Conservation (phyloP, 1,140 invertebrate genomes). For the Drosophila sp. region DNA sequence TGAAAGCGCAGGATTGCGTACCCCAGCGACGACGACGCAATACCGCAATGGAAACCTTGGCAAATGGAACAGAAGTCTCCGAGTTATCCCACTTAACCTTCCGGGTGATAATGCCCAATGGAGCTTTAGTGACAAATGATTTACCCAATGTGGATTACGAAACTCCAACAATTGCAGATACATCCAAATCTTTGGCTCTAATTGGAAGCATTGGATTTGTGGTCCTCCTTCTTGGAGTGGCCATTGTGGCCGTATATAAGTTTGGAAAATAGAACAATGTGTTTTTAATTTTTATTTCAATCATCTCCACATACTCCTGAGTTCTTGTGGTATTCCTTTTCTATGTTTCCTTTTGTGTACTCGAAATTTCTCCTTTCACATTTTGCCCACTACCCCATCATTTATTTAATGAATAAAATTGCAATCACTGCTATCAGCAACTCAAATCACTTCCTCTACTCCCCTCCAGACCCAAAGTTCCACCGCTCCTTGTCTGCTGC, state of each 20-base stretch:
- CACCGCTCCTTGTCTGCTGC: background rate
- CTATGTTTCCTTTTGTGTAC: background rate
- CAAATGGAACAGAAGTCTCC: constrained; percentile 60
- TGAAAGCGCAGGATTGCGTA: constrained; percentile 60
- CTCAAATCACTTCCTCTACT: background rate
- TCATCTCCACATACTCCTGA: too few species aligned
- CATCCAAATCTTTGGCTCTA: constrained; percentile 49
- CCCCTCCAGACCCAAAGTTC: background rate
- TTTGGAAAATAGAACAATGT: constrained; percentile 42
- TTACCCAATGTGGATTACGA: background rate
- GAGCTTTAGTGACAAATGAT: background rate
- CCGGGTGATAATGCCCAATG: constrained; percentile 58
- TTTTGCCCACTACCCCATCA: background rate
- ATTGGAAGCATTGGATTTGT: constrained; percentile 65
- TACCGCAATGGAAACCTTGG: background rate
- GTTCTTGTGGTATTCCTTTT: too few species aligned
- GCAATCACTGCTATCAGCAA: constrained; percentile 24
- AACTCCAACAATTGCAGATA: background rate
- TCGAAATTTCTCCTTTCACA: background rate
- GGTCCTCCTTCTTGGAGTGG: constrained; percentile 52
- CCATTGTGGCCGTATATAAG: constrained; percentile 56
- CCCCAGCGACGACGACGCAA: constrained; percentile 56
- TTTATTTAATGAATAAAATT: constrained; percentile 1
- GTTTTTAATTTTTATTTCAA: too few species aligned
- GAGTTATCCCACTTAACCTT: constrained; percentile 67